phyloP scores from a whole-genome alignment of 2,113 vertebrate genomes.

The Columba janthina region DNA sequence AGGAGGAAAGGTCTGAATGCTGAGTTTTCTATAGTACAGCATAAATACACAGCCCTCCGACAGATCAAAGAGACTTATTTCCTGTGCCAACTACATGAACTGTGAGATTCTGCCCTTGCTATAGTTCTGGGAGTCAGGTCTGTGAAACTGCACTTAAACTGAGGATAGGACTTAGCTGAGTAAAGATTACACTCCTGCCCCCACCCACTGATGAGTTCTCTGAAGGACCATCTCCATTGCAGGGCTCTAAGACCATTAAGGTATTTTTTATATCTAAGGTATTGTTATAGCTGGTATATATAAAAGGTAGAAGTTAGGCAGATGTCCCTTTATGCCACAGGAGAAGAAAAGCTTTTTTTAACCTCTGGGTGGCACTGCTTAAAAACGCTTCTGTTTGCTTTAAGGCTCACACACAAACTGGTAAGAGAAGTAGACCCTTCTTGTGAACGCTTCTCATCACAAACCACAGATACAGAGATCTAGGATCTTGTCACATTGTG shows the following conservation, averaged over 20 bases:
- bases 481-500: not conserved
- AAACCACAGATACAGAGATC: not conserved
- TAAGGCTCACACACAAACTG: not conserved
- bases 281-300: not conserved
- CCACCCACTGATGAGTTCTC: not conserved
- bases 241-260: not conserved
- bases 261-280: not conserved
- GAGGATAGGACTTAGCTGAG: not conserved
- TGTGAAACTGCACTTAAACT: not conserved
- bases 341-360: not conserved
- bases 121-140: not conserved
- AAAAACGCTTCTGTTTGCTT: not conserved
- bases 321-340: not conserved
- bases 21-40: not conserved
- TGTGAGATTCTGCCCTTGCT: not conserved
- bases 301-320: not conserved
- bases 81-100: not conserved
- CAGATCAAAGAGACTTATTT: not conserved
- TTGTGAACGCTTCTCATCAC: not conserved
- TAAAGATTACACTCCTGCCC: not conserved
- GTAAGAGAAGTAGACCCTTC: not conserved
- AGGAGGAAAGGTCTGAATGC: not conserved
- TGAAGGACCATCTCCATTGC: not conserved
- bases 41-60: not conserved
- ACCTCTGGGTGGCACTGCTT: constrained; percentile 41